These are phyloP conservation scores for Apaloderma vittatum DNA, from an alignment of 2,113 vertebrate genomes.

Conservation along the genomic window DNA sequence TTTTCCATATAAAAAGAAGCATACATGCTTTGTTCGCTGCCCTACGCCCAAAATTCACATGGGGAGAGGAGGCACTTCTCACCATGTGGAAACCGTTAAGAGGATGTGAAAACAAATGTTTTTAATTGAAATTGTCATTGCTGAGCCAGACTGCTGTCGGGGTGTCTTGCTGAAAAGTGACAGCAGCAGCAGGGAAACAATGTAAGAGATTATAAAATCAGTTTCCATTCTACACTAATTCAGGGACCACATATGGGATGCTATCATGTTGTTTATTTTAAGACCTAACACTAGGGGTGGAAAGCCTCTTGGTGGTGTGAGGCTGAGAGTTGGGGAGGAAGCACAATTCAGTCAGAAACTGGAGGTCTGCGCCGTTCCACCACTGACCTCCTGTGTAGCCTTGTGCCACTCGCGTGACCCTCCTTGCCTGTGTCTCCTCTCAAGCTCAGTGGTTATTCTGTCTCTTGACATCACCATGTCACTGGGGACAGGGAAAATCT, in stretches of 20 bases:
- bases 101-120: constrained; percentile 65
- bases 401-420: not conserved
- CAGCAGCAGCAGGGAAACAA: constrained; percentile 60
- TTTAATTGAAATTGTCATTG: constrained; percentile 71
- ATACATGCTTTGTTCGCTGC: not conserved
- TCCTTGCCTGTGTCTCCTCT: not conserved
- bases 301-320: not conserved
- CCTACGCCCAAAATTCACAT: not conserved
- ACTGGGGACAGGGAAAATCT: not conserved
- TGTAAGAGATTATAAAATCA: constrained; percentile 23
- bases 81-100: constrained; percentile 53
- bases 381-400: not conserved
- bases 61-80: constrained; percentile 21
- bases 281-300: not conserved
- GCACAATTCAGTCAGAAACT: rapidly evolving
- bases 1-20: not conserved
- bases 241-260: constrained; percentile 38
- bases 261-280: constrained; percentile 30
- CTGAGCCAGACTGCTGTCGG: constrained; percentile 46
- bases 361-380: rapidly evolving
- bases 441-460: not conserved
- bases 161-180: constrained; percentile 56
- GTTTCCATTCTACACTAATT: constrained; percentile 34
- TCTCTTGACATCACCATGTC: not conserved
- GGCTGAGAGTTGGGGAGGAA: not conserved